Base-by-base conservation (phyloP, 2,797 vertebrate species). In the Lacerta bilineata region DNA sequence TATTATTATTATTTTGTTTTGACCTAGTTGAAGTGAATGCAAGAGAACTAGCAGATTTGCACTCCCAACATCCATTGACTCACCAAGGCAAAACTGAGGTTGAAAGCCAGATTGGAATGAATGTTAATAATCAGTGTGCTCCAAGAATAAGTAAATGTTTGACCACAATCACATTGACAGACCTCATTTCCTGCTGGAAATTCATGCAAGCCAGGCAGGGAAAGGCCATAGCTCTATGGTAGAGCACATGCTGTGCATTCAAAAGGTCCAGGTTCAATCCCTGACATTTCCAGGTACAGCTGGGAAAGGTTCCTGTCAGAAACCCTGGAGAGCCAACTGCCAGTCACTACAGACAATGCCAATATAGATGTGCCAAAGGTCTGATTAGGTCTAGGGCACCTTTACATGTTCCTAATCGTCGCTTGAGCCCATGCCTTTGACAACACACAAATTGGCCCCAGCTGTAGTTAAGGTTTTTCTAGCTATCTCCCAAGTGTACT, bases 391-490 rank as follows among this genome's bases (percentile, higher is more conserved):
- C 77, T 17, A 71, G 55, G 41, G 25, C 36, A 71, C 25, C 11
- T 77, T 55, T 64, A 23, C 36, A 43, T 83, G 8, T 61, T 71
- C 36, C 27, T 80, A 80, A 71, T 68, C 9, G 59, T 83, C 23
- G 5, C 74, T 59, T 82, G 20, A 27, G 25, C 25, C 64, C 50
- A 71, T 10, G 50, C 15, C 50, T 84, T 79, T 64, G 36, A 79
- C 29, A 71, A 33, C 39, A 17, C 27, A 78, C 27, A 78, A 83
- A 88, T 6, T 43, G 33, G 79, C 71, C 75, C 36, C 81, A 41
- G 29, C 8, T 79, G 66, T 11, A 79, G 76, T 43, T 15, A 79
- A 61, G 20, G 75, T 79, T 79, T 79, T 86, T 79, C 76, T 69
- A 86, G 84, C 25, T 4, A 46, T 29, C 43, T 59, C 64, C 66